Percentiles rank a stretch among this genome's conserved stretches.
phyloP scores from a whole-genome alignment of 2,797 vertebrate species.

The Takifugu rubripes region DNA sequence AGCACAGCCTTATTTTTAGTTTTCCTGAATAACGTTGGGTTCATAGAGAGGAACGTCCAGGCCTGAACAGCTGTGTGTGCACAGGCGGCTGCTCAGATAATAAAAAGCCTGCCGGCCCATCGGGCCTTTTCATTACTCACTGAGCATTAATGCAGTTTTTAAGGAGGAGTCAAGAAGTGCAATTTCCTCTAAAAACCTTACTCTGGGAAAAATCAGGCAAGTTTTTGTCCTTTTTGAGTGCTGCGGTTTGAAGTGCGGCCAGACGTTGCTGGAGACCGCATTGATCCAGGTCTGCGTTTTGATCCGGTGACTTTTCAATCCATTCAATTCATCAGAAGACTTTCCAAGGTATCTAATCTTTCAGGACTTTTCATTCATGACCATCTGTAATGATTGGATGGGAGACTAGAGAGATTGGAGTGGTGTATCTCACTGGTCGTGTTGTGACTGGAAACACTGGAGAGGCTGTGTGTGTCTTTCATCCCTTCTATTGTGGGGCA shows the following conservation, averaged over 20 bases:
- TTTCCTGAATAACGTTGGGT: conserved; percentile 46
- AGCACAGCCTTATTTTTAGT: conserved; percentile 1
- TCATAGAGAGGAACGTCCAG: conserved; percentile 48
- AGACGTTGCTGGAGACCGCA: neutral
- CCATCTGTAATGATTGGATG: neutral
- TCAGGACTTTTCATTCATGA: too few relatives aligned
- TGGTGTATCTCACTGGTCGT: conserved; percentile 43
- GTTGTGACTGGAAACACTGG: conserved; percentile 43
- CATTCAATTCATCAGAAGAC: conserved; percentile 11
- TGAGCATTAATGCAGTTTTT: conserved; percentile 58
- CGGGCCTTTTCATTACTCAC: conserved; percentile 51
- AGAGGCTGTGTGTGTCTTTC: conserved; percentile 17
- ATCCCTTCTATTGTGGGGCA: conserved; percentile 40
- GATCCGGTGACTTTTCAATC: conserved; percentile 41
- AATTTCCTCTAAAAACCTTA: conserved; percentile 41
- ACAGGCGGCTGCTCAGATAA: conserved; percentile 29
- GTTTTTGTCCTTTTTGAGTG: conserved; percentile 20
- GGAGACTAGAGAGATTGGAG: conserved; percentile 31
- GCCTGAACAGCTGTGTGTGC: neutral
- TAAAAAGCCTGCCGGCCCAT: conserved; percentile 45
- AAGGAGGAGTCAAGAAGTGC: conserved; percentile 47
- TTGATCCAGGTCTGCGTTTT: conserved; percentile 9
- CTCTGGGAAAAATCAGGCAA: conserved; percentile 32
- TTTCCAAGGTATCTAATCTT: too few relatives aligned
- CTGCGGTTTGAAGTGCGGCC: neutral